Evolutionary conservation across 2,113 vertebrate genomes (phyloP).

Genomic region (Mastomys coucha): DNA sequence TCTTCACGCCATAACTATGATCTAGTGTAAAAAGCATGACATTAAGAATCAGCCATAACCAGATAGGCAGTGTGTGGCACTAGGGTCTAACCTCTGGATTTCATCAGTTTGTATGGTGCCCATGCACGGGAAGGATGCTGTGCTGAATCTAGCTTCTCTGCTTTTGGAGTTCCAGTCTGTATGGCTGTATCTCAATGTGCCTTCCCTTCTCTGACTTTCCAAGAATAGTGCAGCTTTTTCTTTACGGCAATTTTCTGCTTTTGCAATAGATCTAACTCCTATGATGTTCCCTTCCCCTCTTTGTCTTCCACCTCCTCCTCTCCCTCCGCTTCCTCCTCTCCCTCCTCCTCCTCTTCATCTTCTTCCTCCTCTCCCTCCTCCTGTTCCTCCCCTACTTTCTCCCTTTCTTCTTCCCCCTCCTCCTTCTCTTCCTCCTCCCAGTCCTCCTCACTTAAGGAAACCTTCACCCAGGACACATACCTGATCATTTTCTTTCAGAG

Average conservation of each 20-base stretch:
- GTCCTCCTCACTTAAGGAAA: not conserved
- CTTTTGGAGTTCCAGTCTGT: not conserved
- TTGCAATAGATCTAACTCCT: not conserved
- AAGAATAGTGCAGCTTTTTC: not conserved
- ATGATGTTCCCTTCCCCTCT: not conserved
- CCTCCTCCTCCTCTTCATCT: not conserved
- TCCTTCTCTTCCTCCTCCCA: not conserved
- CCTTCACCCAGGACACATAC: not conserved
- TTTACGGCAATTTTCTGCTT: not conserved
- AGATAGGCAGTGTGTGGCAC: not conserved
- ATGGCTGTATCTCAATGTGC: not conserved
- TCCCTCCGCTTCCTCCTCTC: not conserved
- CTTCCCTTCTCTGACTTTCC: not conserved
- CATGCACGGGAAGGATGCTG: not conserved
- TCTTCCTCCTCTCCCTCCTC: no score
- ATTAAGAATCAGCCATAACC: not conserved
- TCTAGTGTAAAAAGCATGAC: not conserved
- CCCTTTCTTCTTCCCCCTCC: not conserved
- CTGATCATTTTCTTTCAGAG: not conserved
- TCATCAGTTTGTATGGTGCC: not conserved
- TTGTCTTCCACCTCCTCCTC: not conserved
- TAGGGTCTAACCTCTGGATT: not conserved
- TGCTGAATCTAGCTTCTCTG: not conserved
- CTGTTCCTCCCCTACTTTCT: rapidly evolving
- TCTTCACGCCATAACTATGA: rapidly evolving